Percentiles rank a stretch among this genome's conserved stretches.
These are phyloP conservation scores for Morus bassanus DNA, from an alignment of 2,797 vertebrate genomes.

Conservation along the genomic window DNA sequence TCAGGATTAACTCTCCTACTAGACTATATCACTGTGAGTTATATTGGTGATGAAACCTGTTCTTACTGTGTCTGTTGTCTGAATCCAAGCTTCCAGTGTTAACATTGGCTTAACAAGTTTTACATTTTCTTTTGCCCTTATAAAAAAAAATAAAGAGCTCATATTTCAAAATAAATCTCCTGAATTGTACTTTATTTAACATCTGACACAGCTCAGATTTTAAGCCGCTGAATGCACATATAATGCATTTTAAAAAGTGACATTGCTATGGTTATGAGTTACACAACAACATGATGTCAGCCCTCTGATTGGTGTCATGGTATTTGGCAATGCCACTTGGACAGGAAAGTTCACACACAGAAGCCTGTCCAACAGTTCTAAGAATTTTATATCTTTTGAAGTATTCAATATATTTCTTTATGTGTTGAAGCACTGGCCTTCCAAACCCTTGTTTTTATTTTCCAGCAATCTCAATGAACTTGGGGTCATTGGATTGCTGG, in stretches of 20 bases:
- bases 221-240: conserved; percentile 37
- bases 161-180: conserved; percentile 56
- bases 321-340: conserved; percentile 77
- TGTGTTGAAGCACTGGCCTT: conserved; percentile 44
- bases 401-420: conserved; percentile 70
- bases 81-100: conserved; percentile 30
- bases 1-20: background rate
- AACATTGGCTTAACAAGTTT: conserved; percentile 33
- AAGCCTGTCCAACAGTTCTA: conserved; percentile 74
- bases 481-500: conserved; percentile 55
- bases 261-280: conserved; percentile 63
- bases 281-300: conserved; percentile 73
- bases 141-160: background rate
- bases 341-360: conserved; percentile 64
- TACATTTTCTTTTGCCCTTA: conserved; percentile 39
- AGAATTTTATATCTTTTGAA: conserved; percentile 77
- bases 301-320: conserved; percentile 54
- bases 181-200: conserved; percentile 39
- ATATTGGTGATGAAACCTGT: background rate
- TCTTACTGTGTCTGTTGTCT: background rate
- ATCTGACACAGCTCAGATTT: conserved; percentile 45
- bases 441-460: conserved; percentile 63
- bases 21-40: background rate
- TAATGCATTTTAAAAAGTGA: conserved; percentile 51
- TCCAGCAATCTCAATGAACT: conserved; percentile 69